Conservation (phyloP, 1,140 invertebrate genomes). For the Penaeus vannamei region DNA sequence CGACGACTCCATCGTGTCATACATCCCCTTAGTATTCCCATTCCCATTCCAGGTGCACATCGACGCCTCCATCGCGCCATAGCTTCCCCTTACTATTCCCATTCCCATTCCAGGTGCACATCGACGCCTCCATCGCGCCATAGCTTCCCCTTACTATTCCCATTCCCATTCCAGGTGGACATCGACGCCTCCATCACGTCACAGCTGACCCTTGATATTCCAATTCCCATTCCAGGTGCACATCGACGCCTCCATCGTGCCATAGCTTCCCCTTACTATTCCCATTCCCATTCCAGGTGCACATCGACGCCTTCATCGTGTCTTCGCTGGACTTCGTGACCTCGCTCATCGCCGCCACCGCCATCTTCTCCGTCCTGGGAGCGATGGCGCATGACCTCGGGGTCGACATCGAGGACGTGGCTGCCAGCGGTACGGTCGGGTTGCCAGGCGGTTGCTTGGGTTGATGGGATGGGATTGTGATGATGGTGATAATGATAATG, state of each 20-base stretch:
- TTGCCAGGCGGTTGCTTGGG: not conserved
- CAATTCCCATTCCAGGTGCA: conserved; percentile 63
- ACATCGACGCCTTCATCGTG: conserved; percentile 73
- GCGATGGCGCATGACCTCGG: conserved; percentile 78
- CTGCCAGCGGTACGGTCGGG: conserved; percentile 82
- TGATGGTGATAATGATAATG: too few relatives aligned
- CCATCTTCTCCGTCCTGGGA: conserved; percentile 73
- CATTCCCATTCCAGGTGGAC: conserved; percentile 66
- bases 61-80: conserved; percentile 72
- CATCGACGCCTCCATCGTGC: conserved; percentile 72
- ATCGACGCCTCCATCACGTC: conserved; percentile 72
- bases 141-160: conserved; percentile 67
- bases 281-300: conserved; percentile 53
- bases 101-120: conserved; percentile 67
- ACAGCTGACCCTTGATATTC: conserved; percentile 66
- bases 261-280: conserved; percentile 68
- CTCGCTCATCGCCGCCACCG: conserved; percentile 72
- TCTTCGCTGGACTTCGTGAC: conserved; percentile 72
- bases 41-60: conserved; percentile 68
- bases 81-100: conserved; percentile 67
- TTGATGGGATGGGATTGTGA: not conserved
- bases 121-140: conserved; percentile 72
- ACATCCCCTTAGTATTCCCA: conserved; percentile 68
- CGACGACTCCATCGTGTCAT: conserved; percentile 72
- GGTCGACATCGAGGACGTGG: conserved; percentile 81